These are phyloP conservation scores for Rostratula benghalensis DNA, from an alignment of 2,113 vertebrate species.

Conservation along the genomic window DNA sequence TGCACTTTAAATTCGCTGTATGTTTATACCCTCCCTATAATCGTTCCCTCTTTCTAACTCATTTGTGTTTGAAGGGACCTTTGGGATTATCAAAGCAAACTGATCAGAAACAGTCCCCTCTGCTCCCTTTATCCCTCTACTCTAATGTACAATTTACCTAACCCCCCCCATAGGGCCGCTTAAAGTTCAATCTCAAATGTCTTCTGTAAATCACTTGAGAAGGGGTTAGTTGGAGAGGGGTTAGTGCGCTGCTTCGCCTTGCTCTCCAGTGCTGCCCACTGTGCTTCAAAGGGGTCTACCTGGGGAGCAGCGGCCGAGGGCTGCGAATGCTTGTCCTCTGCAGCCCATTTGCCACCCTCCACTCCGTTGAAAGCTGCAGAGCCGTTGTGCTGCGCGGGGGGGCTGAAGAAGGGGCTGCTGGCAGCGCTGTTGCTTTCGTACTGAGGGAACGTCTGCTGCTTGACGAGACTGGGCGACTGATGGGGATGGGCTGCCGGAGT, in stretches of 20 bases:
- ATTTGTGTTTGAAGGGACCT: constrained; percentile 56
- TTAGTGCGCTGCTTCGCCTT: constrained; percentile 89
- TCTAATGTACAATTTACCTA: constrained; percentile 41
- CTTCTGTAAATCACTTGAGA: constrained; percentile 97
- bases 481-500: constrained; percentile 75
- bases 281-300: constrained; percentile 92
- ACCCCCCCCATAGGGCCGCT: neutral
- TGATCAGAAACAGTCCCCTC: constrained; percentile 48
- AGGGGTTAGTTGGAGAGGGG: constrained; percentile 97
- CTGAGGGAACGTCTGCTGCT: constrained; percentile 77
- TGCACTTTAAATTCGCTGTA: neutral
- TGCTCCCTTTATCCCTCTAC: constrained; percentile 52
- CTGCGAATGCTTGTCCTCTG: constrained; percentile 72
- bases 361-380: constrained; percentile 87
- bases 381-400: constrained; percentile 80
- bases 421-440: constrained; percentile 72
- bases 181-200: constrained; percentile 99
- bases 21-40: constrained; percentile 7
- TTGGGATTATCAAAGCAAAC: constrained; percentile 68
- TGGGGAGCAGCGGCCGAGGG: constrained; percentile 56
- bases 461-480: constrained; percentile 75
- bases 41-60: constrained; percentile 25
- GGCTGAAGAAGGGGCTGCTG: constrained; percentile 82
- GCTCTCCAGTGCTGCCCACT: constrained; percentile 94
- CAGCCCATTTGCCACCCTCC: constrained; percentile 77